Evolutionary conservation across 2,113 vertebrate genomes (phyloP).

Genomic region (Passer domesticus): DNA sequence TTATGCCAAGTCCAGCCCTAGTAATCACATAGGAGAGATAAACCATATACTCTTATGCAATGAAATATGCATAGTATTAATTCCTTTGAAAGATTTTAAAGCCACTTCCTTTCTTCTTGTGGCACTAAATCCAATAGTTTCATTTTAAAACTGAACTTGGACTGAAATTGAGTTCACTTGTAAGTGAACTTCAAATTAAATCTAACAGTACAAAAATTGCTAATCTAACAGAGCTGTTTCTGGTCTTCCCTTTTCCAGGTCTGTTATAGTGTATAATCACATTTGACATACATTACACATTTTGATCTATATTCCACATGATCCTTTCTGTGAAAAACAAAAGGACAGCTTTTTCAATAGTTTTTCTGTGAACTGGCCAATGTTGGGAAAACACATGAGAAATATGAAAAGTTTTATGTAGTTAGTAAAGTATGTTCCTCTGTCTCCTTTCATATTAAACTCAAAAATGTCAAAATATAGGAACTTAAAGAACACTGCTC

Average conservation of each 20-base stretch:
- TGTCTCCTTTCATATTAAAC: neutral
- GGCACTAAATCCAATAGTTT: neutral
- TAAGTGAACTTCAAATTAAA: neutral
- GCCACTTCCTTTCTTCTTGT: constrained; percentile 42
- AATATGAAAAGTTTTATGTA: neutral
- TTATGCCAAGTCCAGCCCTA: constrained; percentile 27
- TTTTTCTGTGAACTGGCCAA: neutral
- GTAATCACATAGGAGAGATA: constrained; percentile 52
- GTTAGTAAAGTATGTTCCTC: neutral
- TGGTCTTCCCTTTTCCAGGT: neutral
- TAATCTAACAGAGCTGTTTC: neutral
- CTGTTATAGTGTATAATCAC: neutral
- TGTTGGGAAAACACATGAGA: neutral
- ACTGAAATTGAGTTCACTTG: neutral
- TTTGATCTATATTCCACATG: neutral
- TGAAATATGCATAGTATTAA: constrained; percentile 45
- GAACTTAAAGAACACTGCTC: neutral
- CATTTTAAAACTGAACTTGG: constrained; percentile 20
- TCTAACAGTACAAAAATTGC: neutral
- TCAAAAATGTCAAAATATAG: neutral
- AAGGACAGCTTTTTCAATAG: neutral
- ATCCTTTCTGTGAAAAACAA: neutral
- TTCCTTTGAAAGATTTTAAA: constrained; percentile 22
- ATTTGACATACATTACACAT: neutral
- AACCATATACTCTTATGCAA: constrained; percentile 38